Conservation (phyloP, 2,888 invertebrate species). For the Cepaea hortensis region DNA sequence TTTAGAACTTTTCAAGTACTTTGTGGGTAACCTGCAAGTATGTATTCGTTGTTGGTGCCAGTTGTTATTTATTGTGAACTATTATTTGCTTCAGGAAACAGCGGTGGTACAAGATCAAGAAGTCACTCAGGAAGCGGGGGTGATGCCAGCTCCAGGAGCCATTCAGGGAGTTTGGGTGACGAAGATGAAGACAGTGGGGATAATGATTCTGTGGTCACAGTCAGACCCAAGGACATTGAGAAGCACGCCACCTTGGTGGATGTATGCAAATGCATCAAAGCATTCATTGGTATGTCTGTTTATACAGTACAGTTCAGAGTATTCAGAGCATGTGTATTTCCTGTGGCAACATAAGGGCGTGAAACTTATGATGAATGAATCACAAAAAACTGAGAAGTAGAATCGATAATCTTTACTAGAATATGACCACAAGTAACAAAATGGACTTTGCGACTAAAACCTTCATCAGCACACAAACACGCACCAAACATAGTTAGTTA, state of each 20-base stretch:
- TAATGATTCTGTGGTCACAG: slow-evolving; percentile 66
- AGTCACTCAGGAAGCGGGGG: slow-evolving; percentile 32
- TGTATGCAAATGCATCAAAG: slow-evolving; percentile 66
- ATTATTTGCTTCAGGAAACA: neutral
- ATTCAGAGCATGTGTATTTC: neutral
- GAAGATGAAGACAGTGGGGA: slow-evolving; percentile 59
- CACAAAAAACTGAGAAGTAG: no score
- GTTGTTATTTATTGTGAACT: no score
- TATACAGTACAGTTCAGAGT: neutral
- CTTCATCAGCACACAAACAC: no score
- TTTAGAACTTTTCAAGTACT: no score
- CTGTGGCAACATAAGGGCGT: no score
- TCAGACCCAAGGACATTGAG: slow-evolving; percentile 61
- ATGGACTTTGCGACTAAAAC: no score
- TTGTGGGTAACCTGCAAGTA: no score
- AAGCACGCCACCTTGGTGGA: slow-evolving; percentile 59
- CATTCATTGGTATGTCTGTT: slow-evolving; percentile 66
- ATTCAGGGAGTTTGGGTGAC: slow-evolving; percentile 46
- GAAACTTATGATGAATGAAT: no score
- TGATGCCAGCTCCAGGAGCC: slow-evolving; percentile 32
- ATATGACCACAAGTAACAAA: no score
- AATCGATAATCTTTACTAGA: no score
- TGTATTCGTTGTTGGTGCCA: no score
- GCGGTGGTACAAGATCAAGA: slow-evolving; percentile 29
- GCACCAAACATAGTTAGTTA: no score